Evolutionary conservation across 2,797 vertebrate genomes (phyloP).

Genomic region (Thripadectes ignobilis): DNA sequence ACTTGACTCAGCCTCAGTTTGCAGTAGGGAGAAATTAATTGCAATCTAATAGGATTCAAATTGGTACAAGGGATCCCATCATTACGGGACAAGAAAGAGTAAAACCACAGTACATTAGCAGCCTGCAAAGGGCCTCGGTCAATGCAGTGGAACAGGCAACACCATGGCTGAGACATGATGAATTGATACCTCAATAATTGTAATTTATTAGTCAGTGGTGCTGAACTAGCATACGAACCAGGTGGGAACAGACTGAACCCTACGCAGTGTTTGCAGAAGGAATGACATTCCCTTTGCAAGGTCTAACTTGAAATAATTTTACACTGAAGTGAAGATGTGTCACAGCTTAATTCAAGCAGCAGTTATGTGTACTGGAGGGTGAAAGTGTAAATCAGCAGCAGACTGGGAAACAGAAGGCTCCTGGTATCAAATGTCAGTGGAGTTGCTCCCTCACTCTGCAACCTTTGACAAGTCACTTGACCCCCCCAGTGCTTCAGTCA

Average conservation of each 20-base stretch:
- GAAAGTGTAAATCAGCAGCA: slow-evolving; percentile 62
- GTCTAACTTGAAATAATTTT: slow-evolving; percentile 48
- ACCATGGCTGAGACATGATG: slow-evolving; percentile 46
- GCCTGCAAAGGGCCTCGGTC: slow-evolving; percentile 62
- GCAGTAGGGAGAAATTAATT: slow-evolving; percentile 65
- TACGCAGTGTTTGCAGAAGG: accelerated
- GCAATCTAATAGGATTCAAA: slow-evolving; percentile 69
- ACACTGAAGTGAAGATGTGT: slow-evolving; percentile 30
- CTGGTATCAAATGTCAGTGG: slow-evolving; percentile 11
- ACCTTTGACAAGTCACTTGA: slow-evolving; percentile 35
- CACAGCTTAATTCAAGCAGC: slow-evolving; percentile 59
- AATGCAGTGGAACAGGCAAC: slow-evolving; percentile 62
- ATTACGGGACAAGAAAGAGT: slow-evolving; percentile 67
- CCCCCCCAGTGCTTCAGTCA: background rate
- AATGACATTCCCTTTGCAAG: slow-evolving; percentile 18
- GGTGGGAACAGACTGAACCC: background rate
- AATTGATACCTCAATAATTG: slow-evolving; percentile 65
- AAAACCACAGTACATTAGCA: slow-evolving; percentile 52
- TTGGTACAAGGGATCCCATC: slow-evolving; percentile 69
- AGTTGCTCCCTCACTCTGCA: slow-evolving; percentile 25
- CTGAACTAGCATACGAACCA: background rate
- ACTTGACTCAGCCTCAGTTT: slow-evolving; percentile 47
- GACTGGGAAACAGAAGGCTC: slow-evolving; percentile 46
- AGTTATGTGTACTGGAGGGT: slow-evolving; percentile 56
- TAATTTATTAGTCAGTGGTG: slow-evolving; percentile 41